Evolutionary conservation across 2,888 invertebrate species (phyloP), one percentile per base, ranked within the genome.

Genomic region (Cheilosia soror): DNA sequence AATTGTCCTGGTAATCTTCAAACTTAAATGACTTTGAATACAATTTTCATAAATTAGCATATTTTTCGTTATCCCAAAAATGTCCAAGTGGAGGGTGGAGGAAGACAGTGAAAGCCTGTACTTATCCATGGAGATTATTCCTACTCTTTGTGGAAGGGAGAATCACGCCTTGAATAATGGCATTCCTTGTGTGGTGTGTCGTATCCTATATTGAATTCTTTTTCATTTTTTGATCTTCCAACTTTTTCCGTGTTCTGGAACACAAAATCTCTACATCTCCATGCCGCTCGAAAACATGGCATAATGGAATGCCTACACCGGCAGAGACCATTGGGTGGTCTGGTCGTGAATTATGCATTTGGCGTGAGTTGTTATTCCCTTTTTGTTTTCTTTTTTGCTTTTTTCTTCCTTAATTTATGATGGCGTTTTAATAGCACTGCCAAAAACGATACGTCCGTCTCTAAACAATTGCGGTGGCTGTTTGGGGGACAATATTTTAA

Each of bases 11-110:
- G 51, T 53, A 71, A 69, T 71, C 60, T 71, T 58, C 44, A 57
- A 80, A 80, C 75, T 76, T 85, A 80, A 85, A 80, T 85, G 75
- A 71, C 75, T 80, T 76, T 84, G 84, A 84, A 84, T 84, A 84
- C 84, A 60, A 84, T 84, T 80, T 85, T 76, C 71, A 47, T 80
- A 80, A 58, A 76, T 85, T 85, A 80, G 80, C 84, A 85, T 76
- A 80, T 66, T 80, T 31, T 69, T 57, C 63, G 42, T 57, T 31
- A 63, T 25, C 55, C 31, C 37, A 4, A 13, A 47, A 51, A 55
- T 55, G 31, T 15, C 9, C 20, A n/a, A 20, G 51, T 40, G 29
- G 3, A 0, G 15, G 11, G 13, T 29, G 37, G 15, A 31, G 9
- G 55, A 13, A 51, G 42, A 0, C 15, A 63, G n/a, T 11, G 53